Percentiles rank a stretch among this genome's conserved stretches.
phyloP scores from a whole-genome alignment of 2,888 invertebrate species.

The Parascotia fuliginaria region DNA sequence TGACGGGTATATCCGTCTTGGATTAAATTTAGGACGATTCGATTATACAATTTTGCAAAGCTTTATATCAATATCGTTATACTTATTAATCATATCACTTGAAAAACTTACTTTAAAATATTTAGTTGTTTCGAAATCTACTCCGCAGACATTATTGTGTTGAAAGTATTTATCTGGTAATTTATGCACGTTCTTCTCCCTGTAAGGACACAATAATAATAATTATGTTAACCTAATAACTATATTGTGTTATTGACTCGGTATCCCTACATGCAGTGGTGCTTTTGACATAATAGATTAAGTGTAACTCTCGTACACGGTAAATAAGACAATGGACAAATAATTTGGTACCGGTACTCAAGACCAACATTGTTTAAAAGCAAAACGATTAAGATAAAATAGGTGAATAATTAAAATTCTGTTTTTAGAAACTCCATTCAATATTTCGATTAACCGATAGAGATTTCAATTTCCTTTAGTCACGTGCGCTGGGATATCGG shows the following conservation, averaged over 20 bases:
- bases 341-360: too few relatives aligned
- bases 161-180: too few relatives aligned
- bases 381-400: not conserved
- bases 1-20: not conserved
- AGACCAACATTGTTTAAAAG: not conserved
- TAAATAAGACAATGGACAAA: too few relatives aligned
- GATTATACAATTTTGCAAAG: not conserved
- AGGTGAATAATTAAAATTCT: slow-evolving; percentile 60
- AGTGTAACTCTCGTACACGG: too few relatives aligned
- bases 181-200: too few relatives aligned
- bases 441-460: slow-evolving; percentile 84
- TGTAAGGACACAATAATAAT: too few relatives aligned
- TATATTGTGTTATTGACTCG: too few relatives aligned
- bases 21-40: not conserved
- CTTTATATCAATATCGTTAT: not conserved
- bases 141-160: too few relatives aligned
- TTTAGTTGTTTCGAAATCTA: too few relatives aligned
- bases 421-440: slow-evolving; percentile 68
- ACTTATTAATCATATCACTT: not conserved
- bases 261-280: too few relatives aligned
- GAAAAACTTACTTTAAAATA: not conserved
- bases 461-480: slow-evolving; percentile 85
- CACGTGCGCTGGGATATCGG: slow-evolving; percentile 82
- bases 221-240: too few relatives aligned
- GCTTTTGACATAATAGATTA: too few relatives aligned